phyloP scores from a whole-genome alignment of 1,140 invertebrate species.

The Pogonomyrmex californicus region DNA sequence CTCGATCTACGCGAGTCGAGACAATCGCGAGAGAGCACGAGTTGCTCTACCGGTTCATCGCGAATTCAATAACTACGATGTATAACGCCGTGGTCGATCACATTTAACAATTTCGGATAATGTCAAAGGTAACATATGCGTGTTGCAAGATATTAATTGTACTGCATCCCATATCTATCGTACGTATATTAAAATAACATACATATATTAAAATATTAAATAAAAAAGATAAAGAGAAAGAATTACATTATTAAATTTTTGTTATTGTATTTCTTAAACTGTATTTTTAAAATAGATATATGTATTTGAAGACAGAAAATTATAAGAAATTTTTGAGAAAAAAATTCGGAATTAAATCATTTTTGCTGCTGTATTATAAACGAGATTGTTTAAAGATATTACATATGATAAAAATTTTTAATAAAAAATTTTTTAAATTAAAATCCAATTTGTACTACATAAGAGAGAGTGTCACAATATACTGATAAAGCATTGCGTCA shows the following conservation, averaged over 20 bases:
- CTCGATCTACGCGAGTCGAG: conserved; percentile 39
- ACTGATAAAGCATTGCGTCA: not conserved
- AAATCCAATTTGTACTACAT: no score
- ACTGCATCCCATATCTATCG: not conserved
- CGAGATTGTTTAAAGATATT: not conserved
- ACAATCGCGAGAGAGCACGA: conserved; percentile 36
- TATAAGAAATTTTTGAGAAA: not conserved
- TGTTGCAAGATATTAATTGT: conserved; percentile 9
- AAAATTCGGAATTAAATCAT: not conserved
- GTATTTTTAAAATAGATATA: conserved; percentile 9
- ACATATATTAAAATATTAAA: not conserved
- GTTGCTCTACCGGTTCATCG: conserved; percentile 21
- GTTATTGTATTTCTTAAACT: not conserved
- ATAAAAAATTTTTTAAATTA: not conserved
- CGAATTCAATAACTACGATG: conserved; percentile 5
- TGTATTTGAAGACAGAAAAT: not conserved
- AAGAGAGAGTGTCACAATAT: not conserved
- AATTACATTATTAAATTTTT: not conserved
- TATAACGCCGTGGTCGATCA: conserved; percentile 9
- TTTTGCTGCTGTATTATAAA: not conserved
- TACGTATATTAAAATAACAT: no score
- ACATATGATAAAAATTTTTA: not conserved
- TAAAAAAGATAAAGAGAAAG: no score
- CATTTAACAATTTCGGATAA: conserved; percentile 14
- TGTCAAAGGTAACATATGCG: not conserved